Evolutionary conservation across 2,888 invertebrate species (phyloP).

Genomic region (Hirtodrosophila confusa): DNA sequence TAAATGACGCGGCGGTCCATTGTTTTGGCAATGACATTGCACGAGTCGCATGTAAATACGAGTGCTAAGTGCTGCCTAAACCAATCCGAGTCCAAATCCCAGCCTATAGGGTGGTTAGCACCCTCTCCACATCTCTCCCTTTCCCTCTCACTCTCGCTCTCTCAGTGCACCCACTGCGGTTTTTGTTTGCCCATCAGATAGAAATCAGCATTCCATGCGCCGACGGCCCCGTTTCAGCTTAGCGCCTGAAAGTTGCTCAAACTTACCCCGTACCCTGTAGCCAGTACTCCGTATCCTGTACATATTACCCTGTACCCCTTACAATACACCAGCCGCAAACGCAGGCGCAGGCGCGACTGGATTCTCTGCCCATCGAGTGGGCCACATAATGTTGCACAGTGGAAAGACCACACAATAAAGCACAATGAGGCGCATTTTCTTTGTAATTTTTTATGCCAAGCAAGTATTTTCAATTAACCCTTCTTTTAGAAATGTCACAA

Average conservation of each 20-base stretch:
- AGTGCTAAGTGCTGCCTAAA: conserved; percentile 52
- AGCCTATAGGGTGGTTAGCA: conserved; percentile 25
- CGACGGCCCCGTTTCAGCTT: conserved; percentile 38
- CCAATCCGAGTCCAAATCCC: conserved; percentile 36
- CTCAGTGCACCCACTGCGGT: conserved; percentile 71
- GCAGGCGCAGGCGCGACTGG: conserved; percentile 28
- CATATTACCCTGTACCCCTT: conserved; percentile 2
- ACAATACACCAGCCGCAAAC: conserved; percentile 6
- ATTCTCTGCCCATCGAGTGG: conserved; percentile 30
- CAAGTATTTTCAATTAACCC: no score
- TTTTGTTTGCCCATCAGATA: conserved; percentile 77
- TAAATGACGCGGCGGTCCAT: conserved; percentile 61
- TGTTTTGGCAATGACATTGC: conserved; percentile 79
- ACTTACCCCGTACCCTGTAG: conserved; percentile 37
- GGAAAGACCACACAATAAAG: conserved; percentile 4
- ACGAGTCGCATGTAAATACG: conserved; percentile 68
- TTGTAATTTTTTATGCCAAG: no score
- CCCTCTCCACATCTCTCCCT: not conserved
- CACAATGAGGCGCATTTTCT: no score
- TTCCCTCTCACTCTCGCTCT: not conserved
- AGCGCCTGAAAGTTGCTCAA: conserved; percentile 34
- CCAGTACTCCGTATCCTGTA: conserved; percentile 9
- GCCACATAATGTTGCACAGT: conserved; percentile 38
- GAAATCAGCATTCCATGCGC: conserved; percentile 60
- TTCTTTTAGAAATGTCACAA: no score